These are phyloP conservation scores for Cyphomyrmex costatus DNA, from an alignment of 1,140 invertebrate genomes.

Conservation along the genomic window DNA sequence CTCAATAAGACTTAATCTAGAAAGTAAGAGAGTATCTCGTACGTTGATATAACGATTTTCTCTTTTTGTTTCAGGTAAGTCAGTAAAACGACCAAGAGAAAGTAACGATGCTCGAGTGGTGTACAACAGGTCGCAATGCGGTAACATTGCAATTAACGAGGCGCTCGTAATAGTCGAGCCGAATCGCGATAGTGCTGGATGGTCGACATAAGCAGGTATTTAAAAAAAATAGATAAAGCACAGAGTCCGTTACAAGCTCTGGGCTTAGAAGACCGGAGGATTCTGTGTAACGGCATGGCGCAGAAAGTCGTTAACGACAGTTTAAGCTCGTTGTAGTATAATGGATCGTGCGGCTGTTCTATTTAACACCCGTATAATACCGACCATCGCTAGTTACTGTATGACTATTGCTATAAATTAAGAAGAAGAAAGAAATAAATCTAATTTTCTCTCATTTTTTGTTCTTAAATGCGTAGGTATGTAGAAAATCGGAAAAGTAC, in stretches of 20 bases:
- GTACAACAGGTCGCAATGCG: constrained; percentile 52
- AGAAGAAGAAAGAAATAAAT: constrained; percentile 15
- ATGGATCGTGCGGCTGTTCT: constrained; percentile 64
- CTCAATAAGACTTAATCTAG: constrained; percentile 21
- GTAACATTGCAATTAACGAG: constrained; percentile 65
- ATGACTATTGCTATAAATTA: constrained; percentile 52
- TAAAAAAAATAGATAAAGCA: constrained; percentile 32
- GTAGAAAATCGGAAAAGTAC: neutral
- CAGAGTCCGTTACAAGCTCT: constrained; percentile 48
- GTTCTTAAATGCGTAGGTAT: neutral
- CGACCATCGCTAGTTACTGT: neutral
- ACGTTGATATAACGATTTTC: constrained; percentile 38
- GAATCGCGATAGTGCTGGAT: constrained; percentile 43
- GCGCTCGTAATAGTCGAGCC: constrained; percentile 40
- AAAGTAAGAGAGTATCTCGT: neutral
- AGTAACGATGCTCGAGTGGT: neutral
- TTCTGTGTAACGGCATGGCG: constrained; percentile 46
- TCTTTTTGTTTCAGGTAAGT: constrained; percentile 73
- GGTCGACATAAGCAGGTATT: constrained; percentile 55
- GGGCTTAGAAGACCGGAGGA: constrained; percentile 46
- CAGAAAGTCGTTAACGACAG: constrained; percentile 73
- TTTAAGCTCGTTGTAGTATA: constrained; percentile 66
- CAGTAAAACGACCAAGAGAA: constrained; percentile 16
- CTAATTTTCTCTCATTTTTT: constrained; percentile 58
- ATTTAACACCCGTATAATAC: constrained; percentile 66